A percentile compares a stretch with the other conserved stretches of the same genome.
Evolutionary conservation across 2,797 vertebrate genomes (phyloP).

Genomic region (Cossypha niveicapilla): DNA sequence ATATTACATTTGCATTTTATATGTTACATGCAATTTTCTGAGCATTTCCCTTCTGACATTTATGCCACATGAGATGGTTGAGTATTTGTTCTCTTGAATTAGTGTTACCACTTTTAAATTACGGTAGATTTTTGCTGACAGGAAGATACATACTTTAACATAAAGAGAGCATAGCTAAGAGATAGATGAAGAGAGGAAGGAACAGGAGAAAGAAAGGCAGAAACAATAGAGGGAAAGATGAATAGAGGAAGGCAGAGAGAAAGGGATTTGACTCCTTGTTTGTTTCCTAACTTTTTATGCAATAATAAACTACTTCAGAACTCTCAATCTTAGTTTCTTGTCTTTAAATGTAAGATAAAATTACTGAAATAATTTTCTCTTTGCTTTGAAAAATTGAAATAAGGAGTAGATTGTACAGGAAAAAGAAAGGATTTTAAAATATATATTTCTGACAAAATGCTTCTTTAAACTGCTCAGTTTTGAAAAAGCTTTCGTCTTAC

Average conservation of each 20-base stretch:
- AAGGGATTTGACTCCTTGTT: not conserved
- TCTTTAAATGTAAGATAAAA: not conserved
- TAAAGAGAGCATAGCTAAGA: not conserved
- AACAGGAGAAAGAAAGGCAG: not conserved
- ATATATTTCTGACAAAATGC: not conserved
- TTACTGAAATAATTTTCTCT: not conserved
- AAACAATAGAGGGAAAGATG: not conserved
- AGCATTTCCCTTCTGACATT: not conserved
- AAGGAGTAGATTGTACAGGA: not conserved
- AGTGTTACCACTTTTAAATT: not conserved
- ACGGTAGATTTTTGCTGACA: not conserved
- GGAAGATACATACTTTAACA: not conserved
- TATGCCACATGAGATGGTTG: not conserved
- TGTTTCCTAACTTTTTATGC: not conserved
- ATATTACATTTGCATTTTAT: conserved; percentile 45
- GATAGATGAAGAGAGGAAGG: not conserved
- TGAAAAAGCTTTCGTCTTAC: not conserved
- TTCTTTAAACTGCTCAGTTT: not conserved
- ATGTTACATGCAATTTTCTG: conserved; percentile 19
- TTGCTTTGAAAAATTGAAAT: not conserved
- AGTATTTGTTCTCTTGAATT: conserved; percentile 6
- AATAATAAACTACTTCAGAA: not conserved
- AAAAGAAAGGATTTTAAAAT: not conserved
- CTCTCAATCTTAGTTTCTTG: not conserved
- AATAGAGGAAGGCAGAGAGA: not conserved